Percentiles rank a stretch among this genome's conserved stretches.
phyloP scores from a whole-genome alignment of 2,888 invertebrate genomes.

The Spilarctia lutea region DNA sequence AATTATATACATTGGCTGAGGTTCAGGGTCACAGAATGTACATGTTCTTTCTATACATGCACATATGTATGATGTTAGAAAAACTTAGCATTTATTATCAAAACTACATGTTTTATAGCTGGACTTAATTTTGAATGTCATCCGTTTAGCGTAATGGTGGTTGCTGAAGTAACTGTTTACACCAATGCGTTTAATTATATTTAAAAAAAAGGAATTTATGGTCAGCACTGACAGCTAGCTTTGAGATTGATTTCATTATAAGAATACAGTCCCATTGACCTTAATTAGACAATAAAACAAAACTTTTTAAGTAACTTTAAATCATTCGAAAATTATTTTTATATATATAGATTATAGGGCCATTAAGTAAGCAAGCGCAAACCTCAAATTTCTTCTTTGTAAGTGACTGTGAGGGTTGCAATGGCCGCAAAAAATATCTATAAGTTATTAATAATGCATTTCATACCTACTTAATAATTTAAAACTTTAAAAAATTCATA shows the following conservation, averaged over 20 bases:
- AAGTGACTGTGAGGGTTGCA: not conserved
- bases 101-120: not conserved
- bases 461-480: conserved; percentile 46
- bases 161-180: not conserved
- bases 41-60: not conserved
- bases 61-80: not conserved
- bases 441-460: conserved; percentile 39
- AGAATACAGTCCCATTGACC: not conserved
- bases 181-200: not conserved
- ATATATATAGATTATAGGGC: not conserved
- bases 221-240: not conserved
- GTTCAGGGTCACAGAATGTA: not conserved
- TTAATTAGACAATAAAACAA: not conserved
- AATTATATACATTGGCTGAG: not conserved
- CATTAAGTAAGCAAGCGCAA: not conserved
- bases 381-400: not conserved
- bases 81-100: not conserved
- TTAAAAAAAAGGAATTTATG: not conserved
- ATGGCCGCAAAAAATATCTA: conserved; percentile 1
- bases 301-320: not conserved
- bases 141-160: not conserved
- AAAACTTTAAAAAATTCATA: conserved; percentile 49
- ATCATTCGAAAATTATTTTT: not conserved
- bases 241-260: not conserved
- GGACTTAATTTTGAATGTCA: not conserved